Evolutionary conservation across 2,888 invertebrate species (phyloP).

Genomic region (Cheilosia urbana): DNA sequence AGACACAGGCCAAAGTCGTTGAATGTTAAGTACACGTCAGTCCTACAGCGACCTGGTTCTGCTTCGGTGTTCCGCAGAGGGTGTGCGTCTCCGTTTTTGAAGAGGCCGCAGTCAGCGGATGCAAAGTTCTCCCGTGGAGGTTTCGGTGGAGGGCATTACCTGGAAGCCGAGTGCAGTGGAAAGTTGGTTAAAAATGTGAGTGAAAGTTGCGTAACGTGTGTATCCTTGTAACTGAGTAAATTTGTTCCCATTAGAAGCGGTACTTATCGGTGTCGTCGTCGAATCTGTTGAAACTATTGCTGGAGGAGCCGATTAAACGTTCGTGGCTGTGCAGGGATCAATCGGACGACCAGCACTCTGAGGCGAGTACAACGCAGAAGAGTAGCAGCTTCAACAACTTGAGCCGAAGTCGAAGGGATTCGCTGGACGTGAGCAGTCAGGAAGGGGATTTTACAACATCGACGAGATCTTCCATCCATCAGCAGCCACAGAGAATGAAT

Average conservation of each 20-base stretch:
- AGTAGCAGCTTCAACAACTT: slow-evolving; percentile 74
- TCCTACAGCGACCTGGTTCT: slow-evolving; percentile 81
- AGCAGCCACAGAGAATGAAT: slow-evolving; percentile 50
- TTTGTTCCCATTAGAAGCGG: slow-evolving; percentile 65
- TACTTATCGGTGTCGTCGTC: slow-evolving; percentile 81
- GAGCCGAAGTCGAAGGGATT: slow-evolving; percentile 72
- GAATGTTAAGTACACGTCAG: slow-evolving; percentile 80
- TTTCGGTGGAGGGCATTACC: slow-evolving; percentile 76
- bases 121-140: slow-evolving; percentile 79
- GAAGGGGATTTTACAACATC: slow-evolving; percentile 77
- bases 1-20: slow-evolving; percentile 81
- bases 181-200: slow-evolving; percentile 74
- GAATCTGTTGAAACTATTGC: slow-evolving; percentile 81
- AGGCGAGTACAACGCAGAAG: slow-evolving; percentile 76
- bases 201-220: slow-evolving; percentile 41
- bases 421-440: slow-evolving; percentile 76
- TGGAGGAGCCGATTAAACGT: slow-evolving; percentile 84
- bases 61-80: slow-evolving; percentile 81
- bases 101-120: slow-evolving; percentile 83
- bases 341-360: slow-evolving; percentile 79
- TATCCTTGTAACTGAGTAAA: background rate
- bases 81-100: slow-evolving; percentile 80
- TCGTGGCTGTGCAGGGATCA: slow-evolving; percentile 84
- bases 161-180: slow-evolving; percentile 70
- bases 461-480: slow-evolving; percentile 44